Evolutionary conservation across 1,140 invertebrate genomes (phyloP).

Genomic region (Trachymyrmex cornetzi): DNA sequence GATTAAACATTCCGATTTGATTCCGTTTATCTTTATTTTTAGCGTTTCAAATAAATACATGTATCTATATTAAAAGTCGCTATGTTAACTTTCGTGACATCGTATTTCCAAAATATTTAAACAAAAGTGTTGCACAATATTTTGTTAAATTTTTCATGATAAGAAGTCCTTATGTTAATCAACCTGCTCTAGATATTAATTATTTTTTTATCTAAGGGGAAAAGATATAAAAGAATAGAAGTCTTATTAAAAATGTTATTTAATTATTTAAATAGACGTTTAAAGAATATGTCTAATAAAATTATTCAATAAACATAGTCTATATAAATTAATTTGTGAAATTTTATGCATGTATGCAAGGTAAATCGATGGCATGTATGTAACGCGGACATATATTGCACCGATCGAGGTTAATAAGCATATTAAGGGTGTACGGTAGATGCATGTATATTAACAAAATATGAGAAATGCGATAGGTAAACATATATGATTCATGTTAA

Average conservation of each 20-base stretch:
- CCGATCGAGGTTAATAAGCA: conserved; percentile 15
- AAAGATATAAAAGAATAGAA: not conserved
- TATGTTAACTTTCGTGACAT: not conserved
- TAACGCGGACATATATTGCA: not conserved
- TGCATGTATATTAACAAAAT: not conserved
- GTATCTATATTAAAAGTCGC: not conserved
- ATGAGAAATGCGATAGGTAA: conserved; percentile 5
- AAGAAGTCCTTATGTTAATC: not conserved
- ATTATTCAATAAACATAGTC: not conserved
- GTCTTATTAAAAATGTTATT: not conserved
- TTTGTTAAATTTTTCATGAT: not conserved
- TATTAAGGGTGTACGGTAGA: not conserved
- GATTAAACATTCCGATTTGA: not conserved
- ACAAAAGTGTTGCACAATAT: not conserved
- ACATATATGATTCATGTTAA: no score
- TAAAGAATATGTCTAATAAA: not conserved
- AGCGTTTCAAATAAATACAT: not conserved
- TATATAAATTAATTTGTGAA: conserved; percentile 6
- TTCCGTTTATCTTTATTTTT: not conserved
- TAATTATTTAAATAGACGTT: not conserved
- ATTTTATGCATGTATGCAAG: not conserved
- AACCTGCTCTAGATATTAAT: not conserved
- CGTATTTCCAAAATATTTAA: not conserved
- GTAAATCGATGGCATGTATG: not conserved
- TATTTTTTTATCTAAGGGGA: not conserved